Base-by-base conservation (phyloP, 2,888 invertebrate species). In the Halocaridina rubra region DNA sequence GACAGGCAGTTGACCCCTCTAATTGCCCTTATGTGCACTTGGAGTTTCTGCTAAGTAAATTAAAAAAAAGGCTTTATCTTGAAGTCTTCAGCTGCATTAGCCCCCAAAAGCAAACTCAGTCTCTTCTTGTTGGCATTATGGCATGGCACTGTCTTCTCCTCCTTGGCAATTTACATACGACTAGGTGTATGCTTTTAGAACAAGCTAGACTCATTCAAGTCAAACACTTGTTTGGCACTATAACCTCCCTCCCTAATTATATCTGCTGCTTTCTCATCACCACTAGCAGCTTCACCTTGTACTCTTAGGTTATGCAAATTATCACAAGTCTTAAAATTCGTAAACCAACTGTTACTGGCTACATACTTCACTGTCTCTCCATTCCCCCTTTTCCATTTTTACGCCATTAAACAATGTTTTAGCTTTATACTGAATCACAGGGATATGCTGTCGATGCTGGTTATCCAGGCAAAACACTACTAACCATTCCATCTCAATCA, bases 41-140 rank as follows among this genome's bases (percentile, higher is more conserved):
- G 88, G 89, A 81, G 88, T 89, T 67, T 84, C 86, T 2, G 86
- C 85, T 24, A 72, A 85, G 71, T 89, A 84, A 22, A 89, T 77
- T 13, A 39, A 10, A 89, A 74, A 10, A 89, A 64, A 1, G 89
- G 89, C 75, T 89, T 89, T 24, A 88, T 22, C 69, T 87, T 86
- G 30, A 77, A 86, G 39, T 86, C 87, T 30, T 87, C 88, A 24
- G 32, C 30, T 3, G 88, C 88, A 82, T 89, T 89, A 1, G 82
- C 86, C 29, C 88, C 84, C 3, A 89, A 88, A 1, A 89, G 39
- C 39, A 39, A 39, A 13, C 13, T 13, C 7, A 39, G 39, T 39
- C 39, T 39, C 7, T 39, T 39, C 13, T 39, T 39, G 39, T 13
- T 39, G 13, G 13, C 39, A 8, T 39, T 39, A 13, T 13, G 13